Percentiles rank a stretch among this genome's conserved stretches.
Evolutionary conservation across 1,140 invertebrate species (phyloP).

Genomic region (Atta texana): DNA sequence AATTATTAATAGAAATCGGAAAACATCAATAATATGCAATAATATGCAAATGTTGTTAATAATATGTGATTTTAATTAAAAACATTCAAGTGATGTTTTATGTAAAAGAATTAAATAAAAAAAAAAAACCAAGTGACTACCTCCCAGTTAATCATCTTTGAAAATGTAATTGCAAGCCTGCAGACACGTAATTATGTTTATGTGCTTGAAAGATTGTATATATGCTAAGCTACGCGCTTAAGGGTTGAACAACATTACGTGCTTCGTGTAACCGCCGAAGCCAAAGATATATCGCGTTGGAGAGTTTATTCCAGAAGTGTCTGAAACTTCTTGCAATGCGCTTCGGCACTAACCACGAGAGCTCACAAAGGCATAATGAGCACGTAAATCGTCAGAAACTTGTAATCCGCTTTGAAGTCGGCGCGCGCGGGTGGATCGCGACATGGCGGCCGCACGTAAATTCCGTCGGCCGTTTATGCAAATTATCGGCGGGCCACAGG

Average conservation of each 20-base stretch:
- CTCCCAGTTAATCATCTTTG: background rate
- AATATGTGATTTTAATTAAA: too few species aligned
- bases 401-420: constrained; percentile 75
- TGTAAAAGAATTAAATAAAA: too few species aligned
- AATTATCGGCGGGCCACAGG: constrained; percentile 72
- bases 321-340: constrained; percentile 45
- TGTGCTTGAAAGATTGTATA: constrained; percentile 27
- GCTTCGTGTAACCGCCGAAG: constrained; percentile 49
- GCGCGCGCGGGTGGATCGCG: constrained; percentile 44
- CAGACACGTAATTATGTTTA: constrained; percentile 23
- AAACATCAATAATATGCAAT: too few species aligned
- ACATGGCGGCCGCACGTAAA: constrained; percentile 64
- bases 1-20: too few species aligned
- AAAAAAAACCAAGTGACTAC: too few species aligned
- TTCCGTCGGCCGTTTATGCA: constrained; percentile 73
- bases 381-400: constrained; percentile 72
- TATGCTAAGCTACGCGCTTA: constrained; percentile 36
- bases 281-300: constrained; percentile 58
- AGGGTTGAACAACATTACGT: constrained; percentile 45
- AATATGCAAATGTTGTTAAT: too few species aligned
- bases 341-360: constrained; percentile 41
- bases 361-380: constrained; percentile 70
- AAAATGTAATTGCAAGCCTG: background rate
- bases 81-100: too few species aligned
- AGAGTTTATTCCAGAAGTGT: constrained; percentile 60